These are phyloP conservation scores for Chelonus formosanus DNA, from an alignment of 2,888 invertebrate species.

Conservation along the genomic window DNA sequence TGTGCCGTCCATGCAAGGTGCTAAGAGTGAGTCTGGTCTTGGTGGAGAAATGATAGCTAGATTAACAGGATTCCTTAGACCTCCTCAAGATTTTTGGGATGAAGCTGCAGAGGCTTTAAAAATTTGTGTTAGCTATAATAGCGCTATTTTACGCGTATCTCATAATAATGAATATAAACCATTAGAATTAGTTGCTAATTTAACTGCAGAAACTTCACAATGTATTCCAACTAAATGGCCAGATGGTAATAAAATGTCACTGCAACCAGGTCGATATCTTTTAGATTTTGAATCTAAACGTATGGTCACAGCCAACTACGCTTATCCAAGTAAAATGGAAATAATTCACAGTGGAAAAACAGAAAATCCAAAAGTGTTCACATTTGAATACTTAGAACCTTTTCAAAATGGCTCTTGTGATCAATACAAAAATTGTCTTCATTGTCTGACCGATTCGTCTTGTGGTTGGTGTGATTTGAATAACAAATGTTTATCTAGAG, in stretches of 20 bases:
- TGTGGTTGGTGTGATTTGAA: conserved; percentile 93
- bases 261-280: conserved; percentile 72
- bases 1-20: conserved; percentile 74
- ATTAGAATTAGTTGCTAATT: conserved; percentile 70
- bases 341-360: conserved; percentile 78
- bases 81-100: conserved; percentile 76
- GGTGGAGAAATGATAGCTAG: conserved; percentile 81
- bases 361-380: conserved; percentile 83
- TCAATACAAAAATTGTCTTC: conserved; percentile 82
- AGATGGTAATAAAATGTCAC: conserved; percentile 61
- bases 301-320: conserved; percentile 63
- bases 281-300: conserved; percentile 77
- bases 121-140: conserved; percentile 81
- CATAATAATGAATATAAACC: conserved; percentile 52
- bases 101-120: conserved; percentile 74
- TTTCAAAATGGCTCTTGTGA: conserved; percentile 82
- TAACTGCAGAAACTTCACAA: conserved; percentile 75
- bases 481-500: conserved; percentile 74
- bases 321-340: conserved; percentile 79
- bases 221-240: conserved; percentile 78
- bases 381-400: conserved; percentile 89
- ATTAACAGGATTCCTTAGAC: conserved; percentile 83
- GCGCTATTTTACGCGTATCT: conserved; percentile 70
- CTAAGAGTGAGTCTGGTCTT: conserved; percentile 74
- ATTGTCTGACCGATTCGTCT: conserved; percentile 86